Conservation (phyloP, 2,797 vertebrate genomes). For the Argyrosomus regius region DNA sequence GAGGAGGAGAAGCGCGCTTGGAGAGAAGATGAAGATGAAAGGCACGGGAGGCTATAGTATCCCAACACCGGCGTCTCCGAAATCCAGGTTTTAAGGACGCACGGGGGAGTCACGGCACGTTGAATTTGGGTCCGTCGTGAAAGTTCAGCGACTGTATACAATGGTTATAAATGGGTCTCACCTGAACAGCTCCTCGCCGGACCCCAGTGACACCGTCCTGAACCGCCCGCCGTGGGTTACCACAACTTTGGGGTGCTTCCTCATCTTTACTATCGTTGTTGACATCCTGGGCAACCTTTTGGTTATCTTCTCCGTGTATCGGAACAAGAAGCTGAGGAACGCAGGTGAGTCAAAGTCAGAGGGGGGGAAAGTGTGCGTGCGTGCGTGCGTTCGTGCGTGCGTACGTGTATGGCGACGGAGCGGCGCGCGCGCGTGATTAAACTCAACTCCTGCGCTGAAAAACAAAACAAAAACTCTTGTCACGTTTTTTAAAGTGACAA, state of each 20-base stretch:
- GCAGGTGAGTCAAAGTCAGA: conserved; percentile 87
- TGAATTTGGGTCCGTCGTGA: conserved; percentile 64
- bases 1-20: conserved; percentile 7
- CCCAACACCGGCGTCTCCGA: conserved; percentile 56
- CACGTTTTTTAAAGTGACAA: not conserved
- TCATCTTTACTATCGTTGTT: conserved; percentile 95
- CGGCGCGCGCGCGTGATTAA: conserved; percentile 9
- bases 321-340: conserved; percentile 96
- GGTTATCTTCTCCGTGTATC: conserved; percentile 95
- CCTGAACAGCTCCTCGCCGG: conserved; percentile 87
- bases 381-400: not conserved
- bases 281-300: conserved; percentile 95
- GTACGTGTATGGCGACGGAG: not conserved
- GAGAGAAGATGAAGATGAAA: conserved; percentile 74
- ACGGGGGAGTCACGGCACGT: conserved; percentile 41
- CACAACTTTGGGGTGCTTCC: conserved; percentile 90
- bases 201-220: conserved; percentile 74
- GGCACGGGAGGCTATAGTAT: conserved; percentile 64
- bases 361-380: not conserved
- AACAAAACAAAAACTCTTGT: not conserved
- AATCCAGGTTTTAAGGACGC: conserved; percentile 35
- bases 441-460: not conserved
- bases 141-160: conserved; percentile 81
- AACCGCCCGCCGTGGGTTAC: conserved; percentile 91
- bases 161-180: conserved; percentile 90